Evolutionary conservation across 1,140 invertebrate species (phyloP).

Genomic region (Drosophila prosaltans): DNA sequence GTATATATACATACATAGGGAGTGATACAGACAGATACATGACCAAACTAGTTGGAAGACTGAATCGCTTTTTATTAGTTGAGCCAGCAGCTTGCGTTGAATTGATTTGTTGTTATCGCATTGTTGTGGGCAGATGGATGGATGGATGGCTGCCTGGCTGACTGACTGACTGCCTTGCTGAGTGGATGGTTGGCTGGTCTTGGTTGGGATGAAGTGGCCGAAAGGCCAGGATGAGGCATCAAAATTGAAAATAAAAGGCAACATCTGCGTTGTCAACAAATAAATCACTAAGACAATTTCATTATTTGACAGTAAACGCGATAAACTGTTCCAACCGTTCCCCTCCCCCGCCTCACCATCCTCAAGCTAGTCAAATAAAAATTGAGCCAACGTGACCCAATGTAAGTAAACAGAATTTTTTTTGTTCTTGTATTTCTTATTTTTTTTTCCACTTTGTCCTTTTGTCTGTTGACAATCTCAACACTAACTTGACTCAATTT

Average conservation of each 20-base stretch:
- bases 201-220: conserved; percentile 2
- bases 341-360: neutral
- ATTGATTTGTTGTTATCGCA: conserved; percentile 81
- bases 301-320: conserved; percentile 82
- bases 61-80: conserved; percentile 77
- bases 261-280: conserved; percentile 80
- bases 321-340: conserved; percentile 64
- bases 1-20: neutral
- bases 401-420: conserved; percentile 33
- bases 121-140: conserved; percentile 71
- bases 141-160: conserved; percentile 30
- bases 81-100: conserved; percentile 79
- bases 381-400: conserved; percentile 57
- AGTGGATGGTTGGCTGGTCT: conserved; percentile 27
- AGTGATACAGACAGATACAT: conserved; percentile 33
- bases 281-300: conserved; percentile 80
- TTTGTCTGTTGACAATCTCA: conserved; percentile 4
- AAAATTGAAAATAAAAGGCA: conserved; percentile 82
- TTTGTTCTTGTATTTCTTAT: neutral
- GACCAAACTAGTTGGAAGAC: conserved; percentile 50
- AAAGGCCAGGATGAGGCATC: conserved; percentile 36
- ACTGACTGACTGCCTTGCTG: conserved; percentile 1
- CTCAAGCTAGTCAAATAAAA: conserved; percentile 22
- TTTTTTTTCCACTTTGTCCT: neutral
- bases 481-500: conserved; percentile 12